Percentiles rank a stretch among this genome's conserved stretches.
Conservation (phyloP, 2,888 invertebrate genomes). For the Acanthosepion pharaonis region DNA sequence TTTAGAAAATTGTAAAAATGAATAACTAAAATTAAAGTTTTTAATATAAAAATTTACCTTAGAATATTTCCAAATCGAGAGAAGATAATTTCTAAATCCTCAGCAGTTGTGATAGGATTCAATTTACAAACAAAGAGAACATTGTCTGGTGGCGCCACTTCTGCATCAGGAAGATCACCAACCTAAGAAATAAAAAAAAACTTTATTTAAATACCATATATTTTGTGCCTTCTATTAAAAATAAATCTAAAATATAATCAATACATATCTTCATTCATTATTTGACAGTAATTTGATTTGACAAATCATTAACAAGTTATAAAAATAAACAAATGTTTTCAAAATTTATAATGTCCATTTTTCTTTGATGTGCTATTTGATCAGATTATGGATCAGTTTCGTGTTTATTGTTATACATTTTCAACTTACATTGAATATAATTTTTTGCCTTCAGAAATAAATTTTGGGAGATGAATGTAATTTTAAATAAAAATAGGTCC, state of each 20-base stretch:
- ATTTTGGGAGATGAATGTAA: too few relatives aligned
- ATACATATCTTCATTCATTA: not conserved
- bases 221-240: not conserved
- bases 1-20: not conserved
- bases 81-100: slow-evolving; percentile 97
- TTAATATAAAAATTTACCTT: slow-evolving; percentile 74
- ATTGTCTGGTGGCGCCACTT: slow-evolving; percentile 98
- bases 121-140: slow-evolving; percentile 99
- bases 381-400: too few relatives aligned
- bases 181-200: slow-evolving; percentile 75
- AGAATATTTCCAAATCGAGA: slow-evolving; percentile 94
- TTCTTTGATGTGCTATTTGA: too few relatives aligned
- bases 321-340: too few relatives aligned
- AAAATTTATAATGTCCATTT: too few relatives aligned
- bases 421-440: too few relatives aligned
- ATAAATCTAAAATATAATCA: not conserved
- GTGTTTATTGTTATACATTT: too few relatives aligned
- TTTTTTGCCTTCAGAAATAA: too few relatives aligned
- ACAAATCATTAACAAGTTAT: too few relatives aligned
- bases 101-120: slow-evolving; percentile 97
- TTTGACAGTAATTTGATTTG: not conserved
- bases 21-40: too few relatives aligned
- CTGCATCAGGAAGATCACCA: slow-evolving; percentile 96
- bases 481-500: too few relatives aligned
- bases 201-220: not conserved